Conservation (phyloP, 2,888 invertebrate species). For the Leistus spinibarbis region DNA sequence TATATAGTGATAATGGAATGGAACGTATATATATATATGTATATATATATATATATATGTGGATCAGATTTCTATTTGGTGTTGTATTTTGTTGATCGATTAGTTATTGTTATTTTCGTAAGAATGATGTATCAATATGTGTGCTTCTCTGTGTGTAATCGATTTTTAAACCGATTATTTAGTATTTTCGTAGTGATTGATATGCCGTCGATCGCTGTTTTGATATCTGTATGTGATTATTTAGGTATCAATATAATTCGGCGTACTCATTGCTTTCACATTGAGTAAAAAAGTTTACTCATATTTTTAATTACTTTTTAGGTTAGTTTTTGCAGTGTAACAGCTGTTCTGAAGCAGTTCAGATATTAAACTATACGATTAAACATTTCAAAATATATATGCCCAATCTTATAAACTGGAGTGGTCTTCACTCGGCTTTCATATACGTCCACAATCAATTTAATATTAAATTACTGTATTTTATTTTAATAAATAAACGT, state of each 20-base stretch:
- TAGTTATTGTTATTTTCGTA: not conserved
- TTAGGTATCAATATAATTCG: not conserved
- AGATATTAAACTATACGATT: no score
- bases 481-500: no score
- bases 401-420: no score
- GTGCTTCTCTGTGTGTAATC: not conserved
- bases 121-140: constrained; percentile 3
- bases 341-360: no score
- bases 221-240: not conserved
- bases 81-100: not conserved
- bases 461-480: no score
- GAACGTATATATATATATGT: not conserved
- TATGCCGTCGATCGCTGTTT: not conserved
- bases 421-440: no score
- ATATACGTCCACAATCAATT: no score
- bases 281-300: no score
- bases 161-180: not conserved
- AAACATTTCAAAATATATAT: no score
- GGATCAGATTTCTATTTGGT: not conserved
- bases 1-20: not conserved
- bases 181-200: not conserved
- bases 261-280: not conserved
- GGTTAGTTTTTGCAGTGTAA: no score
- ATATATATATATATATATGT: constrained; percentile 4
- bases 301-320: no score